Conservation (phyloP, 37 sponge, comb jelly and placozoan species). For the Ianthella basta region DNA sequence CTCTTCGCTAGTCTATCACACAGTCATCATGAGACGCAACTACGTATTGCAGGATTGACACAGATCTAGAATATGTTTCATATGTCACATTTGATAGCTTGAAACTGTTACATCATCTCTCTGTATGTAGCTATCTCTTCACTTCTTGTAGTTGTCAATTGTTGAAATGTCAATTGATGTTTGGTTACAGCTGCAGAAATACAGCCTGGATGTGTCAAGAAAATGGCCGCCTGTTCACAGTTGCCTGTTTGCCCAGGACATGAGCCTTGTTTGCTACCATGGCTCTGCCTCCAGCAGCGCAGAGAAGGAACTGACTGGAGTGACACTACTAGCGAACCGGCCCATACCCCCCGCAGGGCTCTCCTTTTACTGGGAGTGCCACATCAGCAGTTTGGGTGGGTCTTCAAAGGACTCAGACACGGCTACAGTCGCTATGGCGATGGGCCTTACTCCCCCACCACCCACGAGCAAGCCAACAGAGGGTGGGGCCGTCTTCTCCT, state of each 20-base stretch:
- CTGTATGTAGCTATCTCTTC: too few relatives aligned
- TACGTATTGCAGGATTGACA: too few relatives aligned
- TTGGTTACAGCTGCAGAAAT: slow-evolving; percentile 50
- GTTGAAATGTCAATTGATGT: too few relatives aligned
- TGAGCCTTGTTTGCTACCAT: slow-evolving; percentile 66
- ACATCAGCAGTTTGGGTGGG: slow-evolving; percentile 55
- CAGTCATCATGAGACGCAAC: too few relatives aligned
- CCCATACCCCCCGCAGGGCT: slow-evolving; percentile 72
- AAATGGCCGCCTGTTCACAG: slow-evolving; percentile 69
- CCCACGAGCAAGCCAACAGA: slow-evolving; percentile 47
- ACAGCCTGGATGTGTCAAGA: slow-evolving; percentile 54
- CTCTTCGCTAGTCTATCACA: too few relatives aligned
- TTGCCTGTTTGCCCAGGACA: slow-evolving; percentile 70
- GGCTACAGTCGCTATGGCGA: slow-evolving; percentile 41
- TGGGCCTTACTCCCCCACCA: slow-evolving; percentile 73
- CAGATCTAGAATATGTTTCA: too few relatives aligned
- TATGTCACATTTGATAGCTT: too few relatives aligned
- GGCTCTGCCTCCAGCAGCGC: slow-evolving; percentile 42
- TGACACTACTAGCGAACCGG: slow-evolving; percentile 60
- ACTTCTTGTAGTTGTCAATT: too few relatives aligned
- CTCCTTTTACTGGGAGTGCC: slow-evolving; percentile 95
- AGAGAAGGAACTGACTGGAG: slow-evolving; percentile 26
- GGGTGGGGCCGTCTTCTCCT: slow-evolving; percentile 24
- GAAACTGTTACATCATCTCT: too few relatives aligned
- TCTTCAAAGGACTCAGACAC: slow-evolving; percentile 37